A percentile compares a stretch with the other conserved stretches of the same genome.
phyloP scores from a whole-genome alignment of 2,797 vertebrate genomes.

The Hyperoplus lanceolatus region DNA sequence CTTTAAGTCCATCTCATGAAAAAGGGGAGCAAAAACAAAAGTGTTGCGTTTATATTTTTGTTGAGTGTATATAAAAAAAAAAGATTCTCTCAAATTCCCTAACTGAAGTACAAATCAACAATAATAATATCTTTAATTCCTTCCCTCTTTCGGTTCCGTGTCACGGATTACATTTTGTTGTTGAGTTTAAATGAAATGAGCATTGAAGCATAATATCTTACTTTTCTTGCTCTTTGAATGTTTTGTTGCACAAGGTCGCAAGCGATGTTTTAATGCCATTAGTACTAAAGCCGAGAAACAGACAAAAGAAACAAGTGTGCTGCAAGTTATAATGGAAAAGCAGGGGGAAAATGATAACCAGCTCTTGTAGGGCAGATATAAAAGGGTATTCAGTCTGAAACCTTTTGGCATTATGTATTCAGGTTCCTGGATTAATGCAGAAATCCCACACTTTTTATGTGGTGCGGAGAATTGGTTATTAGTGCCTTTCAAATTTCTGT shows the following conservation, averaged over 20 bases:
- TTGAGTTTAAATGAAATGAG: slow-evolving; percentile 1
- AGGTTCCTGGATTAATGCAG: slow-evolving; percentile 51
- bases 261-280: slow-evolving; percentile 14
- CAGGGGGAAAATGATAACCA: slow-evolving; percentile 20
- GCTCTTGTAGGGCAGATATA: slow-evolving; percentile 36
- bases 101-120: background rate
- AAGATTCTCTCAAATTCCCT: too few relatives aligned
- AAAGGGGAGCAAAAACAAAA: too few relatives aligned
- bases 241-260: slow-evolving; percentile 12
- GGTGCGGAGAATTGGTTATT: slow-evolving; percentile 35
- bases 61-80: too few relatives aligned
- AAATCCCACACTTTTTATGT: slow-evolving; percentile 41
- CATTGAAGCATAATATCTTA: background rate
- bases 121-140: background rate
- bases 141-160: background rate
- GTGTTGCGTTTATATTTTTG: too few relatives aligned
- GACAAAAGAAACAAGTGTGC: slow-evolving; percentile 34
- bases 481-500: slow-evolving; percentile 47
- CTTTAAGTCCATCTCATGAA: too few relatives aligned
- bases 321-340: slow-evolving; percentile 40
- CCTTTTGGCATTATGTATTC: slow-evolving; percentile 57
- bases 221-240: slow-evolving; percentile 2
- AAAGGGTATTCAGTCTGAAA: slow-evolving; percentile 52
- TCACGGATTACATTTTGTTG: background rate
- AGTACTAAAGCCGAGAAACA: slow-evolving; percentile 29